Base-by-base conservation (phyloP, 1,140 invertebrate species). In the Drosophila pectinifera region DNA sequence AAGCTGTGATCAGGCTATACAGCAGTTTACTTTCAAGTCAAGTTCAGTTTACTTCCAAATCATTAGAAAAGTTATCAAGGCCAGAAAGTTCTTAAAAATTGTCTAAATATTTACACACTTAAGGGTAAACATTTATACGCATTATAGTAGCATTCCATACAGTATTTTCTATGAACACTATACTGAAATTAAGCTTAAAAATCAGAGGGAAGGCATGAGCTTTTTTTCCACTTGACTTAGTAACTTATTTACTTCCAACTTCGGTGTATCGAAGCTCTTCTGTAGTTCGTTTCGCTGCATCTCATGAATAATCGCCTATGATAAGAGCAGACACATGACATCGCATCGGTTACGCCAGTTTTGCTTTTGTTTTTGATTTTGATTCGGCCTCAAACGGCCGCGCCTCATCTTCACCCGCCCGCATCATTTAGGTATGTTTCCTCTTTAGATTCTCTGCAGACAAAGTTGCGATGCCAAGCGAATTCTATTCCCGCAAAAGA, bases 401-500 rank as follows among this genome's bases (percentile, higher is more conserved):
- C 53, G 59, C 45, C 28, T 26, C 5, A 20, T 45, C 67, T 16
- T 7, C 39, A 13, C 31, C 26, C 11, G 20, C 69, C 16, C 13
- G n/a, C 34, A 13, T 34, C 45, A 20, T 28, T 38, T 18, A 31
- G 28, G 28, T 31, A 7, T 14, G 3, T 2, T 61, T 41, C 26
- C 61, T 59, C 38, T 34, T 43, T 41, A 61, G 39, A 51, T 51
- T 26, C 13, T 42, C 26, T 49, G 57, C 72, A 55, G 48, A 74
- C 72, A 74, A 74, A 74, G 51, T 68, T 77, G 55, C 63, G 41
- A 58, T 53, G 73, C 62, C 73, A 42, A 67, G 57, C 61, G 61
- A 70, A 70, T 88, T 75, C 74, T 74, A 82, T 64, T 82, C 62
- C 75, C 67, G 58, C 34, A 56, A 48, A 51, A 14, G 20, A 36